Conservation (phyloP, 2,888 invertebrate species). For the Pammene fasciana region DNA sequence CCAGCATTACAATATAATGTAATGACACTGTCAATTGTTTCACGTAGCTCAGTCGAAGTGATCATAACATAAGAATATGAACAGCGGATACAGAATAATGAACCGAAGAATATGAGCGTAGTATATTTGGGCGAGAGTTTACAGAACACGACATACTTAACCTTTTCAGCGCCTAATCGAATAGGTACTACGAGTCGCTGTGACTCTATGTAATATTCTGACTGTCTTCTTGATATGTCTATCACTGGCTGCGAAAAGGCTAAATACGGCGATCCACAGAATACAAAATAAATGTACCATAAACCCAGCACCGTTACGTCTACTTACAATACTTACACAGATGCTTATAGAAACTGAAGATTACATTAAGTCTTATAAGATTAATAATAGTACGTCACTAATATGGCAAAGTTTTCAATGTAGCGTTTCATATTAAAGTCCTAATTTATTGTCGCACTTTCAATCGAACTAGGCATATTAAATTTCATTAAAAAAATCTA, state of each 20-base stretch:
- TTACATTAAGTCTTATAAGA: conserved; percentile 78
- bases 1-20: conserved; percentile 16
- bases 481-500: conserved; percentile 69
- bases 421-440: conserved; percentile 74
- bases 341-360: conserved; percentile 71
- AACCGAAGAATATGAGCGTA: conserved; percentile 75
- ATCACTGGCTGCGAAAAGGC: conserved; percentile 50
- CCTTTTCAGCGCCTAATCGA: conserved; percentile 10
- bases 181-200: not conserved
- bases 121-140: conserved; percentile 69
- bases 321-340: conserved; percentile 79
- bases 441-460: conserved; percentile 67
- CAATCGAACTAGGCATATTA: conserved; percentile 69
- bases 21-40: conserved; percentile 32
- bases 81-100: conserved; percentile 61
- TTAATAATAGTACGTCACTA: conserved; percentile 79
- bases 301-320: conserved; percentile 81
- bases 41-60: conserved; percentile 17
- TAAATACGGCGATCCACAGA: conserved; percentile 75
- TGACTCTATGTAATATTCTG: not conserved
- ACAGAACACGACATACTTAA: conserved; percentile 69
- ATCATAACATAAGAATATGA: conserved; percentile 42
- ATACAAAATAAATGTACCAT: conserved; percentile 76
- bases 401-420: conserved; percentile 84
- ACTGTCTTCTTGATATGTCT: conserved; percentile 5